A percentile compares a stretch with the other conserved stretches of the same genome.
Evolutionary conservation across 1,140 invertebrate genomes (phyloP).

Genomic region (Cyclargus thomasi): DNA sequence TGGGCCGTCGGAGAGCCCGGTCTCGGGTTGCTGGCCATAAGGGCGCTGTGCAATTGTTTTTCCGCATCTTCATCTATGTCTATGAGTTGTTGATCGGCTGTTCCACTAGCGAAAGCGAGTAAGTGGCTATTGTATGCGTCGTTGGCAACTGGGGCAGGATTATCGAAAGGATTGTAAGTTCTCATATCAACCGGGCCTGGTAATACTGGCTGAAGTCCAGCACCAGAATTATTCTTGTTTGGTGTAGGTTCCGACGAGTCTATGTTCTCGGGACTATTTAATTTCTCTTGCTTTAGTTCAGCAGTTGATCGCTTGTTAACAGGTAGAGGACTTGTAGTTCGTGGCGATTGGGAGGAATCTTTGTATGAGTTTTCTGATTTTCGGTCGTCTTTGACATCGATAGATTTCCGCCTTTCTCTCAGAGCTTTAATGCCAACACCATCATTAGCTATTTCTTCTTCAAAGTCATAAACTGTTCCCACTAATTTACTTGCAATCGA

Average conservation of each 20-base stretch:
- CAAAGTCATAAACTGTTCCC: slow-evolving; percentile 91
- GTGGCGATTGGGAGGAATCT: slow-evolving; percentile 77
- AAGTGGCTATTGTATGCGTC: slow-evolving; percentile 78
- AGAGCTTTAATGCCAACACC: slow-evolving; percentile 87
- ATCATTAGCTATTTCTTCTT: slow-evolving; percentile 86
- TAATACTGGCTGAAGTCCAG: slow-evolving; percentile 79
- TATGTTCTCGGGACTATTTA: slow-evolving; percentile 38
- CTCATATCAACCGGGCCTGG: slow-evolving; percentile 92
- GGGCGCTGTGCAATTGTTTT: slow-evolving; percentile 81
- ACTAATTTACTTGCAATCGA: slow-evolving; percentile 85
- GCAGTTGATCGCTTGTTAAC: slow-evolving; percentile 43
- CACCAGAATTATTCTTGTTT: slow-evolving; percentile 36
- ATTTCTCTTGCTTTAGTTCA: slow-evolving; percentile 49
- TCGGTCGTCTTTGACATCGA: slow-evolving; percentile 80
- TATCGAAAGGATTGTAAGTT: slow-evolving; percentile 81
- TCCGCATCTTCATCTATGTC: slow-evolving; percentile 87
- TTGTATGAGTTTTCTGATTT: slow-evolving; percentile 76
- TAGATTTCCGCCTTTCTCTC: slow-evolving; percentile 86
- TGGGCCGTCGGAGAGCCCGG: slow-evolving; percentile 39
- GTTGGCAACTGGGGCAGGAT: slow-evolving; percentile 38
- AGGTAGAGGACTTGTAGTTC: slow-evolving; percentile 69
- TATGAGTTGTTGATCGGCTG: slow-evolving; percentile 80
- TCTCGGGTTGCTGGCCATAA: slow-evolving; percentile 75
- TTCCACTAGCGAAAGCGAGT: slow-evolving; percentile 79
- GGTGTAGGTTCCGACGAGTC: slow-evolving; percentile 44